Conservation (phyloP, 2,888 invertebrate genomes). For the Liposcelis brunnea region DNA sequence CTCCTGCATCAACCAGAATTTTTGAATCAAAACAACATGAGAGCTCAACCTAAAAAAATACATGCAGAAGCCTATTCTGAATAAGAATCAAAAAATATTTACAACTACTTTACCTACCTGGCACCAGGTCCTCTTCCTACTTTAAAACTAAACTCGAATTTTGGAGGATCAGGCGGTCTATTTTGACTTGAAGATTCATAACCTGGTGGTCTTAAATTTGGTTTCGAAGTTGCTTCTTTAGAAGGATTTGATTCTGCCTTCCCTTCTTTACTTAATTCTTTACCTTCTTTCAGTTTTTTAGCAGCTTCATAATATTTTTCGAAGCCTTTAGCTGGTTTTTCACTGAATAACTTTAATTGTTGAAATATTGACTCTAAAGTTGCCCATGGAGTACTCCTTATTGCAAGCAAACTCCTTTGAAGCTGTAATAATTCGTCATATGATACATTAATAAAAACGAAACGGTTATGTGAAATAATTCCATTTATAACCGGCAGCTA, state of each 20-base stretch:
- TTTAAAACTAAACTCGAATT: conserved; percentile 8
- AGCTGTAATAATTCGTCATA: conserved; percentile 26
- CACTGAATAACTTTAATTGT: conserved; percentile 46
- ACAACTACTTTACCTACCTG: no score
- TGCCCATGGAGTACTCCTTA: conserved; percentile 28
- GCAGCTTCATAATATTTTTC: conserved; percentile 72
- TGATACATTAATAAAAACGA: conserved; percentile 13
- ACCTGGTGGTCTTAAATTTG: no score
- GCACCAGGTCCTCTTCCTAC: conserved; percentile 26
- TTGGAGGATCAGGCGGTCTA: no score
- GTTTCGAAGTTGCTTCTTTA: no score
- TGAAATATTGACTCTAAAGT: conserved; percentile 40
- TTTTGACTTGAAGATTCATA: no score
- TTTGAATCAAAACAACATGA: no score
- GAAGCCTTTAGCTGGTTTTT: conserved; percentile 81
- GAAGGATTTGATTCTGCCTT: conserved; percentile 17
- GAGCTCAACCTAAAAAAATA: no score
- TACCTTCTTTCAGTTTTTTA: conserved; percentile 12
- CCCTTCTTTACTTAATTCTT: conserved; percentile 16
- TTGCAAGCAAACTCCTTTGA: conserved; percentile 23
- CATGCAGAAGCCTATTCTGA: no score
- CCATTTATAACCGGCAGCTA: not conserved
- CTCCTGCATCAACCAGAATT: no score
- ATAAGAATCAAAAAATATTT: no score
- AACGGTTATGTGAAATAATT: conserved; percentile 18